Base-by-base conservation (phyloP, 2,888 invertebrate species). In the Adineta ricciae region DNA sequence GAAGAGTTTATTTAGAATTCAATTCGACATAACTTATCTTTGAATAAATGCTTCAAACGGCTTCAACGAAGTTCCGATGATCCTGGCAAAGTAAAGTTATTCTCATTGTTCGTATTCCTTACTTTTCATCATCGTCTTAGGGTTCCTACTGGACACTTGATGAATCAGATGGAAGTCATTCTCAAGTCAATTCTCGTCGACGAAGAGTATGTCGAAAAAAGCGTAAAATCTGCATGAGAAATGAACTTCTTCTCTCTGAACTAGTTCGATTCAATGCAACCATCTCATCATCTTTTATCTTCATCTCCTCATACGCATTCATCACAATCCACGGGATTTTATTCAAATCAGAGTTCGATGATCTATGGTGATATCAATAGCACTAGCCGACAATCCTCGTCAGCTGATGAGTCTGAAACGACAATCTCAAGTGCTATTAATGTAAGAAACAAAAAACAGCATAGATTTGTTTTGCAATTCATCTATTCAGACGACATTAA, bases 11-110 rank as follows among this genome's bases (percentile, higher is more conserved):
- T 85, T 9, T 92, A 94, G 94, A 94, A 94, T 89, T 93, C 93
- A 83, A 93, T 94, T 88, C 91, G 94, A 86, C 94, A 94, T 89
- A 94, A 94, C 89, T 90, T 94, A 87, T 94, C 93, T 0, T 90
- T 94, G 87, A 94, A 93, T 91, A 94, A 94, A 89, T 93, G 93
- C 90, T 94, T 94, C 91, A 92, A 93, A 90, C 93, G 93, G 90
- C 93, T 94, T 87, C 93, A 93, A 19, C 91, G 93, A 87, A 93
- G 93, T 86, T 93, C 93, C 90, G 93, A 93, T 88, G 93, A 94
- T 89, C 93, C 93, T 0, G 94, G 94, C 88, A 94, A 94, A 90
- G 93, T 91, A 88, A 88, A 87, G 24, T 7, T 32, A 56, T 24
- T 72, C 32, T 24, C 83, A 36, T 41, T 49, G 32, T 50, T 84